Base-by-base conservation (phyloP, 2,113 vertebrate genomes). In the Centrocercus urophasianus region DNA sequence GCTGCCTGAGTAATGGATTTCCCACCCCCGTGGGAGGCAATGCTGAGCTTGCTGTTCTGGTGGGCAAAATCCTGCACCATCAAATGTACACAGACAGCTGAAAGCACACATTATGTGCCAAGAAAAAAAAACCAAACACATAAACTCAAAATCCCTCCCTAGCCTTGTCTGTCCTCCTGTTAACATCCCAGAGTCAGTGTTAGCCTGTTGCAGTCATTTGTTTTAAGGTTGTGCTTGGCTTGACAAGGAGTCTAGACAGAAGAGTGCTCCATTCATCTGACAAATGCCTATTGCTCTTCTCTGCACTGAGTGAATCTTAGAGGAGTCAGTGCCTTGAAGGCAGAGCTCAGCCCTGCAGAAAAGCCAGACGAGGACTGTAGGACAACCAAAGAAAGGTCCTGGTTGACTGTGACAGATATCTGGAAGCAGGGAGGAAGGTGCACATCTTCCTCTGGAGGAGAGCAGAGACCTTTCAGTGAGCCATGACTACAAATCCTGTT, bases 221-320 rank as follows among this genome's bases (percentile, higher is more conserved):
- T 95, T 94, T 93, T 66, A 50, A 89, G 84, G 36, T 47, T 80
- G 64, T 56, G 40, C 89, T 96, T 88, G 89, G 56, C 87, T 89
- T 7, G 24, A 85, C 93, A 91, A 82, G 75, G 56, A 91, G 64
- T 91, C 91, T 87, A 87, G 82, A 88, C 93, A 71, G 84, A 66
- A 13, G 75, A 85, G 71, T 12, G 16, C 63, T 84, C 78, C 5
- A 19, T 85, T 95, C 90, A 87, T 79, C 87, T 92, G 84, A 94
- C 89, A 93, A 30, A 28, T 89, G 90, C 77, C 73, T 30, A 20
- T 48, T 71, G 71, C 72, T 91, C 38, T 71, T 71, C 89, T 20
- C 8, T 52, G 38, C 40, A 34, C 4, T 0, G 6, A 83, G 60
- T 45, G 52, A 80, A 71, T 86, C 66, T 65, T 14, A 77, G 65